phyloP scores from a whole-genome alignment of 2,113 vertebrate genomes.

The Falco punctatus region DNA sequence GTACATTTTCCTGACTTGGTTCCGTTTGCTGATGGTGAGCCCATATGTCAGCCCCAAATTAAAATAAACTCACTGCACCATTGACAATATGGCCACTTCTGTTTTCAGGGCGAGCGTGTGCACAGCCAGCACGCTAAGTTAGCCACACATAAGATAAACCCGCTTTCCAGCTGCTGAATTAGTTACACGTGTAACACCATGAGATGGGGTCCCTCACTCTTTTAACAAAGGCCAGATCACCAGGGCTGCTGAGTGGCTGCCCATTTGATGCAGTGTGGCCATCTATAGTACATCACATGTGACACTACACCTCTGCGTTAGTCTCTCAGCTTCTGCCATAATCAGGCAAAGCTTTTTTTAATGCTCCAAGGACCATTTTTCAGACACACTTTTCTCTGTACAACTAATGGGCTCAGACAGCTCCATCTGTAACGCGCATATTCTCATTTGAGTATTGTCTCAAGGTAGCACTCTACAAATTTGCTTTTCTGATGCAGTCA shows the following conservation, averaged over 20 bases:
- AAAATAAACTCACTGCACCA: background rate
- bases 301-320: background rate
- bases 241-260: background rate
- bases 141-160: background rate
- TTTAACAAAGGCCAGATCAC: background rate
- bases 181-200: rapidly evolving
- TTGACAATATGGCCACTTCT: background rate
- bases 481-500: background rate
- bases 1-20: background rate
- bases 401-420: slow-evolving; percentile 24
- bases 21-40: background rate
- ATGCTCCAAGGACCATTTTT: background rate
- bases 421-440: slow-evolving; percentile 22
- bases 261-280: background rate
- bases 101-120: background rate
- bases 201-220: background rate
- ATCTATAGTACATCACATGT: background rate
- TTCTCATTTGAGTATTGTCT: slow-evolving; percentile 21
- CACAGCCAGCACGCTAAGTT: background rate
- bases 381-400: background rate
- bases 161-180: background rate
- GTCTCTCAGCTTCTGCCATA: background rate
- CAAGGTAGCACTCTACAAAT: background rate
- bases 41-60: background rate
- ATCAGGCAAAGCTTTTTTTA: background rate